phyloP scores from a whole-genome alignment of 2,888 invertebrate species.

The Pardosa pseudoannulata region DNA sequence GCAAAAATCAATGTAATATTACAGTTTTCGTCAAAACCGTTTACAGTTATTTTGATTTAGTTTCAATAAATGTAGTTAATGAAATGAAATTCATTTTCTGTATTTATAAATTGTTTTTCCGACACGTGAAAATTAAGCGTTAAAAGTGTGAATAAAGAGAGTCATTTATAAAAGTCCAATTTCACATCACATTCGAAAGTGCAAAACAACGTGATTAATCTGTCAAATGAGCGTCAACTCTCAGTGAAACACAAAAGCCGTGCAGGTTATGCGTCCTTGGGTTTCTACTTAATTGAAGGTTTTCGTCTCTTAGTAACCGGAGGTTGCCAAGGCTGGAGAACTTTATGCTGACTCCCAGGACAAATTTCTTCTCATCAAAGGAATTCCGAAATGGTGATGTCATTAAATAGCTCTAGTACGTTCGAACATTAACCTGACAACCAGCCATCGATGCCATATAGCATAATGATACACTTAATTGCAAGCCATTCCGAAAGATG shows the following conservation, averaged over 20 bases:
- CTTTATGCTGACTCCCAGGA: slow-evolving; percentile 43
- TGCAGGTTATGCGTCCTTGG: neutral
- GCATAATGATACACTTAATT: slow-evolving; percentile 68
- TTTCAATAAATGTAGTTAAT: too few relatives aligned
- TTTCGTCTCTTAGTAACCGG: slow-evolving; percentile 49
- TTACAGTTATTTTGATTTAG: too few relatives aligned
- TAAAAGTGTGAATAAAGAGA: too few relatives aligned
- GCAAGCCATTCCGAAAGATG: slow-evolving; percentile 46
- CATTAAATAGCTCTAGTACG: slow-evolving; percentile 53
- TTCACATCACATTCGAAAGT: neutral
- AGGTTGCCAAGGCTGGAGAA: slow-evolving; percentile 55
- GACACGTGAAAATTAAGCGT: too few relatives aligned
- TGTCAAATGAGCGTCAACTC: neutral
- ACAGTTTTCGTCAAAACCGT: too few relatives aligned
- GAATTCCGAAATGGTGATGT: slow-evolving; percentile 63
- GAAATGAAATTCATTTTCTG: too few relatives aligned
- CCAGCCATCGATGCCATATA: slow-evolving; percentile 40
- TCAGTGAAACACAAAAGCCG: neutral
- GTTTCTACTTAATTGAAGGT: slow-evolving; percentile 51
- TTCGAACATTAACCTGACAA: slow-evolving; percentile 48
- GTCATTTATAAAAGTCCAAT: neutral
- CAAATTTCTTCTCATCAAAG: slow-evolving; percentile 66
- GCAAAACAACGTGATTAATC: neutral
- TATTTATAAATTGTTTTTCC: too few relatives aligned
- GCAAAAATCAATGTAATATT: too few relatives aligned